phyloP scores from a whole-genome alignment of 2,113 vertebrate species.

The Myotis davidii region DNA sequence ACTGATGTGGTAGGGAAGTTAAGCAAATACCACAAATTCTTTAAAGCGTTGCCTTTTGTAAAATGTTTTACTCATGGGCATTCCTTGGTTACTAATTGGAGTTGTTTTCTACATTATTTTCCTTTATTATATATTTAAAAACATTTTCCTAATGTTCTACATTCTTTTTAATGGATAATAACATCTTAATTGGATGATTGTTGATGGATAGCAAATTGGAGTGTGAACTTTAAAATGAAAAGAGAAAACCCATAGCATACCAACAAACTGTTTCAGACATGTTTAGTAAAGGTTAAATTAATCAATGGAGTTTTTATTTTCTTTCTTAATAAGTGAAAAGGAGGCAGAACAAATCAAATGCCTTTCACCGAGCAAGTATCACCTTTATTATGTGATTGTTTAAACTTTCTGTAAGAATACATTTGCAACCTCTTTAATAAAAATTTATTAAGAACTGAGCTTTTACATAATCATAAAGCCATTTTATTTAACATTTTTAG shows the following conservation, averaged over 20 bases:
- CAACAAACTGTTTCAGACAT: background rate
- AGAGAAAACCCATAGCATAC: background rate
- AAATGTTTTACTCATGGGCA: background rate
- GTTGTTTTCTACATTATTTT: background rate
- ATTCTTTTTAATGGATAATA: background rate
- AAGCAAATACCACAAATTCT: background rate
- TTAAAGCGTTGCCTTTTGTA: background rate
- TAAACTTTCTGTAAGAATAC: background rate
- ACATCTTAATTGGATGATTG: background rate
- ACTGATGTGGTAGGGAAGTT: background rate
- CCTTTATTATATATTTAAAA: background rate
- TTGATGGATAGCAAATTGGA: background rate
- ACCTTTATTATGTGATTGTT: background rate
- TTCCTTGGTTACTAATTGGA: background rate
- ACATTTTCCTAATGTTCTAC: background rate
- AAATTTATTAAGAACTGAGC: background rate
- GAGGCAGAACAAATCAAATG: background rate
- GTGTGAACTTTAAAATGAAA: background rate
- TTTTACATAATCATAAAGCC: background rate
- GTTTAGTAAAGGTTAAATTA: background rate
- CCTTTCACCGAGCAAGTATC: background rate
- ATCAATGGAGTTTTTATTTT: background rate
- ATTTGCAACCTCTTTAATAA: background rate
- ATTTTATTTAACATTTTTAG: background rate
- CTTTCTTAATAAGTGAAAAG: background rate